phyloP scores from a whole-genome alignment of 92 coral and sea anemone species.

The Virgularia gustaviana region DNA sequence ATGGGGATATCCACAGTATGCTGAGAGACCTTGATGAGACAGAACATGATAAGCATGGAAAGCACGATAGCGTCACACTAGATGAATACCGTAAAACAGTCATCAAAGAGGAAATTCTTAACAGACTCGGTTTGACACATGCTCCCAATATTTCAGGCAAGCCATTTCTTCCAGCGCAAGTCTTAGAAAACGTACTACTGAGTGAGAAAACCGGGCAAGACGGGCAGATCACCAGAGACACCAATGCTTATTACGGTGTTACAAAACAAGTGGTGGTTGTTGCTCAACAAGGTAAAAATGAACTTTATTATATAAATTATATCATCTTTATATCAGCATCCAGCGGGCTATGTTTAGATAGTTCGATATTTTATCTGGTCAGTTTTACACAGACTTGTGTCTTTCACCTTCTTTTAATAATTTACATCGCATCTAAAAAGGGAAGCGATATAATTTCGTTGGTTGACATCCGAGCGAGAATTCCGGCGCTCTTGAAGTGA shows the following conservation, averaged over 20 bases:
- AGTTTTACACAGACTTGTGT: no score
- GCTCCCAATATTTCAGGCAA: constrained; percentile 26
- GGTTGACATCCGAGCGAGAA: no score
- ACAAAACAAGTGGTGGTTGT: constrained; percentile 16
- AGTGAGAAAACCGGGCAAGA: background rate
- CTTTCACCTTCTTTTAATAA: no score
- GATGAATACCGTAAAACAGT: constrained; percentile 28
- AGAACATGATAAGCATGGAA: background rate
- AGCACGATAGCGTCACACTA: constrained; percentile 5
- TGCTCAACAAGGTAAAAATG: constrained; percentile 30
- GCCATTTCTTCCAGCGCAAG: constrained; percentile 3
- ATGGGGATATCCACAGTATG: constrained; percentile 24
- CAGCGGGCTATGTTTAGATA: no score
- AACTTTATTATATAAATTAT: no score
- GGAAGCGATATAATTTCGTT: no score
- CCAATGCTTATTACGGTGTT: background rate
- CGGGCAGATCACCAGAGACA: background rate
- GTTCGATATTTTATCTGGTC: no score
- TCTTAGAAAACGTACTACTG: constrained; percentile 4
- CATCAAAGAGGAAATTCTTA: constrained; percentile 30
- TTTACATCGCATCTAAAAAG: no score
- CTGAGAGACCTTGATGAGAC: constrained; percentile 15
- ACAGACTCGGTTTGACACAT: constrained; percentile 17
- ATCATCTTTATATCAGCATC: no score
- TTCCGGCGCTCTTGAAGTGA: no score